phyloP scores from a whole-genome alignment of 2,797 vertebrate genomes.

The Nyctibius grandis region DNA sequence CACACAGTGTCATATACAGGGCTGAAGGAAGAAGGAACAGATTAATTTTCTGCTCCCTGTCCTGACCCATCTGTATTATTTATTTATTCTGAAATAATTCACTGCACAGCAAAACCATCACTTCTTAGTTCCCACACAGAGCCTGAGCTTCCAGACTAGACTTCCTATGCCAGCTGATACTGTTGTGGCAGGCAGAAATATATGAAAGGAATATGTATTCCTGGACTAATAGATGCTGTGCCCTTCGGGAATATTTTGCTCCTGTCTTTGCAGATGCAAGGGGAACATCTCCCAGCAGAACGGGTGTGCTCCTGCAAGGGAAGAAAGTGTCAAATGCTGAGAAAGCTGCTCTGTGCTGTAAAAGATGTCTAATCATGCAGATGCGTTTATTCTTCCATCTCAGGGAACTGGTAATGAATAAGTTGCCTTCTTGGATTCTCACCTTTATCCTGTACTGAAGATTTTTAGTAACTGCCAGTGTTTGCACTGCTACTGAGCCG shows the following conservation, averaged over 20 bases:
- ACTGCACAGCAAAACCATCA: neutral
- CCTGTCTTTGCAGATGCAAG: neutral
- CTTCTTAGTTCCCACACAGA: neutral
- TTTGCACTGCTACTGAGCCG: neutral
- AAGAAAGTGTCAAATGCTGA: neutral
- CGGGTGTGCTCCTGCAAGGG: neutral
- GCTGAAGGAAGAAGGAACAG: neutral
- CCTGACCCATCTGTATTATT: neutral
- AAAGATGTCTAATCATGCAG: neutral
- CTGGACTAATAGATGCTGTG: neutral
- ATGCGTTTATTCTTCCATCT: neutral
- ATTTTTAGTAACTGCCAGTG: neutral
- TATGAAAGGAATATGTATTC: neutral
- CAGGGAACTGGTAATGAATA: neutral
- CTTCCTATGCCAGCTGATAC: neutral
- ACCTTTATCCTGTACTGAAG: neutral
- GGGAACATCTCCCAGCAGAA: neutral
- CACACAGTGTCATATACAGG: neutral
- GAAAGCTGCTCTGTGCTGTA: neutral
- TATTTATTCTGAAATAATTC: constrained; percentile 25
- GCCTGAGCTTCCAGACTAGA: neutral
- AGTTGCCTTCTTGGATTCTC: neutral
- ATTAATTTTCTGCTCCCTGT: constrained; percentile 12
- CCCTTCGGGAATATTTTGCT: neutral
- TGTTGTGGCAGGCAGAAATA: neutral